Percentiles rank a stretch among this genome's conserved stretches.
Conservation (phyloP, 2,113 vertebrate species). For the Salminus brasiliensis region DNA sequence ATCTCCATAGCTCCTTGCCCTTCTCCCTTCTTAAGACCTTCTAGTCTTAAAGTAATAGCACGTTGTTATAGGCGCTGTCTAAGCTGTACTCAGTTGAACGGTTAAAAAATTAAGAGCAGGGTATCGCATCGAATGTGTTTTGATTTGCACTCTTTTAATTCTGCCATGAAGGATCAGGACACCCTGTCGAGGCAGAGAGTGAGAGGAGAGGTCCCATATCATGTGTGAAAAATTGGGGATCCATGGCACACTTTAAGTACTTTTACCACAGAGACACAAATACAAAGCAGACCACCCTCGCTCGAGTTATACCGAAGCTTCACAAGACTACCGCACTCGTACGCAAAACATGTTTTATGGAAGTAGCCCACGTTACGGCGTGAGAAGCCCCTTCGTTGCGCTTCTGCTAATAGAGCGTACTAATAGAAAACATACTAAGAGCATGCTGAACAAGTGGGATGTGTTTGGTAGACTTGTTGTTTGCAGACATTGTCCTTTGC, state of each 20-base stretch:
- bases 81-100: constrained; percentile 7
- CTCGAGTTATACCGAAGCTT: constrained; percentile 24
- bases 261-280: constrained; percentile 20
- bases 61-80: not conserved
- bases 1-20: constrained; percentile 15
- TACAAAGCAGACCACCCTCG: constrained; percentile 24
- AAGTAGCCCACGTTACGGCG: constrained; percentile 46
- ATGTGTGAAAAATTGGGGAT: constrained; percentile 33
- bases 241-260: not conserved
- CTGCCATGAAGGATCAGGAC: constrained; percentile 39
- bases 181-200: constrained; percentile 29
- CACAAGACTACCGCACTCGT: constrained; percentile 37
- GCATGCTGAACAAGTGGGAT: constrained; percentile 69
- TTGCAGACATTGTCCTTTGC: constrained; percentile 60
- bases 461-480: constrained; percentile 63
- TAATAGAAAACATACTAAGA: constrained; percentile 63
- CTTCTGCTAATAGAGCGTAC: constrained; percentile 58
- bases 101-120: not conserved
- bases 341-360: constrained; percentile 54
- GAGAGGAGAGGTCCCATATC: constrained; percentile 40
- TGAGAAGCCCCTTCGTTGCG: constrained; percentile 52
- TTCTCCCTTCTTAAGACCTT: constrained; percentile 32
- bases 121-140: constrained; percentile 35
- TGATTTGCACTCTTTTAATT: constrained; percentile 45
- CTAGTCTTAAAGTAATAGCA: constrained; percentile 60